These are phyloP conservation scores for Clupea harengus DNA, from an alignment of 2,113 vertebrate species.

Conservation along the genomic window DNA sequence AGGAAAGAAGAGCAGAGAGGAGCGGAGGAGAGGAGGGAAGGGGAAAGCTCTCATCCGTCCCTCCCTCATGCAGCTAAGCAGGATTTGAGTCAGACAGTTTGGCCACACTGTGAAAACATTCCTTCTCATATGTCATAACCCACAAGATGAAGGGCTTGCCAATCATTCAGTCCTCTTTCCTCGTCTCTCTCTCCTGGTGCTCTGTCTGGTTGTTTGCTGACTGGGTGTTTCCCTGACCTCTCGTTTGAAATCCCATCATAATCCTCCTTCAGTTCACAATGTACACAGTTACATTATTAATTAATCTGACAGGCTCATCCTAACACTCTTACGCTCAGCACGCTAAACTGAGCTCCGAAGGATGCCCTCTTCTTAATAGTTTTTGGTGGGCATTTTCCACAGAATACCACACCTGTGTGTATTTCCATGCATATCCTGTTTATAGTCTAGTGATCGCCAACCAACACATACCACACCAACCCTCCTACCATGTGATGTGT, in stretches of 20 bases:
- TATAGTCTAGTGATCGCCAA: neutral
- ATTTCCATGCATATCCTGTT: neutral
- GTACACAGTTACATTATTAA: too few species aligned
- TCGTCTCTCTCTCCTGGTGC: too few species aligned
- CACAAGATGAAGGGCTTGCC: conserved; percentile 37
- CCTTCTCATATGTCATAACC: conserved; percentile 58
- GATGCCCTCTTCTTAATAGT: too few species aligned
- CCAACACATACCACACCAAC: neutral
- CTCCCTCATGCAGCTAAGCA: conserved; percentile 26
- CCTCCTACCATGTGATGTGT: neutral
- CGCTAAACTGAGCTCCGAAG: too few species aligned
- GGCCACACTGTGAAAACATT: conserved; percentile 57
- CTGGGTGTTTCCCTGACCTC: too few species aligned
- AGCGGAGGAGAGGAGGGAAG: neutral
- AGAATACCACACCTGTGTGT: neutral
- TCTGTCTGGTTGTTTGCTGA: too few species aligned
- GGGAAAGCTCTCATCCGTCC: conserved; percentile 37
- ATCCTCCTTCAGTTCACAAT: too few species aligned
- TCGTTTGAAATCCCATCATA: too few species aligned
- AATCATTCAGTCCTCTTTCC: conserved; percentile 33
- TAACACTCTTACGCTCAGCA: too few species aligned
- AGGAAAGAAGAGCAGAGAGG: neutral
- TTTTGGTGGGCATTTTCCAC: neutral
- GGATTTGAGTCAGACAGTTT: conserved; percentile 54
- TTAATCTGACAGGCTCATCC: too few species aligned